phyloP scores from a whole-genome alignment of 1,140 invertebrate genomes.

The Nephila pilipes region DNA sequence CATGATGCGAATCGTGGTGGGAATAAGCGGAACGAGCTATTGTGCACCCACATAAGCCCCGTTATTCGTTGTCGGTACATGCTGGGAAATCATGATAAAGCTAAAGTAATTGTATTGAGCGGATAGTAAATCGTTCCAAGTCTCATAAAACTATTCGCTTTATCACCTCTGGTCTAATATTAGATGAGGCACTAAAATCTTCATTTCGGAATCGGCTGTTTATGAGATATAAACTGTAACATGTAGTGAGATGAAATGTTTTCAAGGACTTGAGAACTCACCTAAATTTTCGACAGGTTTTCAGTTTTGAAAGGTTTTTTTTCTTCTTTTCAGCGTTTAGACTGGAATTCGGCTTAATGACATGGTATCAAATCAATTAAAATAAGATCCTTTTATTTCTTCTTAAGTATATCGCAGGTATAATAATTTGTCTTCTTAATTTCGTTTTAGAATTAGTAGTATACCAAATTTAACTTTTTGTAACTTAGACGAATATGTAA shows the following conservation, averaged over 20 bases:
- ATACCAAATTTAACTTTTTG: too few relatives aligned
- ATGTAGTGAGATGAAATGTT: conserved; percentile 19
- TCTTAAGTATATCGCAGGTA: too few relatives aligned
- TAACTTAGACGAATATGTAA: too few relatives aligned
- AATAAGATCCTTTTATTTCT: too few relatives aligned
- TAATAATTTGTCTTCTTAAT: too few relatives aligned
- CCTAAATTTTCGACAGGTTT: too few relatives aligned
- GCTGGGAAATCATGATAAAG: conserved; percentile 36
- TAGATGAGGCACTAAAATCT: conserved; percentile 2
- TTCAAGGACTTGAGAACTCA: not conserved
- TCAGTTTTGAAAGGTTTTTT: too few relatives aligned
- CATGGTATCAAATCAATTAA: too few relatives aligned
- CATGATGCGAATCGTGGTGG: not conserved
- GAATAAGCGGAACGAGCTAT: not conserved
- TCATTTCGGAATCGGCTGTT: conserved; percentile 10
- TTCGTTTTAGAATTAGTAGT: too few relatives aligned
- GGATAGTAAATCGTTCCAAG: conserved; percentile 25
- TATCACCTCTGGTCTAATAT: conserved; percentile 38
- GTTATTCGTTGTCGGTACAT: not conserved
- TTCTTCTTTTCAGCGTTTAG: too few relatives aligned
- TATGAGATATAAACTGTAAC: not conserved
- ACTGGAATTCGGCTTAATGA: too few relatives aligned
- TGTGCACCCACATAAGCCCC: not conserved
- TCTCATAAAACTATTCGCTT: conserved; percentile 40
- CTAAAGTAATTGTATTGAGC: conserved; percentile 33